phyloP scores from a whole-genome alignment of 2,888 invertebrate species.

The Alsophila aescularia region DNA sequence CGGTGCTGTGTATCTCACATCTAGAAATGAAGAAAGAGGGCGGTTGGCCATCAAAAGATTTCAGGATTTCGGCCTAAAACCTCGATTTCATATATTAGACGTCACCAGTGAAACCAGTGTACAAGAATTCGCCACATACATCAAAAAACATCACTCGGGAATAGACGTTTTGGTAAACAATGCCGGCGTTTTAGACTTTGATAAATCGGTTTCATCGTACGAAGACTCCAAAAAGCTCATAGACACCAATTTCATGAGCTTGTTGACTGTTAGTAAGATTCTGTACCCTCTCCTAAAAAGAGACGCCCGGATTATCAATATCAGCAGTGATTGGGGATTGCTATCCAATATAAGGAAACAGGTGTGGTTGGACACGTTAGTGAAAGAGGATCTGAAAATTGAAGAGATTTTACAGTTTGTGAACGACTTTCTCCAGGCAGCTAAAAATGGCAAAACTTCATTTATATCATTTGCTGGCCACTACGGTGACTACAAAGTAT shows the following conservation, averaged over 20 bases:
- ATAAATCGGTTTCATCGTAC: constrained; percentile 85
- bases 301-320: constrained; percentile 90
- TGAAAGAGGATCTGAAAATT: constrained; percentile 76
- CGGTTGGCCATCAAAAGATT: constrained; percentile 85
- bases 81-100: constrained; percentile 89
- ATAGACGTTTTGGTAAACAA: constrained; percentile 91
- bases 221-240: constrained; percentile 89
- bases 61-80: constrained; percentile 82
- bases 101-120: constrained; percentile 87
- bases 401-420: constrained; percentile 82
- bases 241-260: constrained; percentile 88
- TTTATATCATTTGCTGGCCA: constrained; percentile 75
- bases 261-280: constrained; percentile 86
- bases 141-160: constrained; percentile 86
- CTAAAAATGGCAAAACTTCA: constrained; percentile 73
- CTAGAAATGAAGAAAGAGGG: constrained; percentile 86
- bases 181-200: constrained; percentile 89
- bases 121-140: constrained; percentile 82
- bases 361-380: constrained; percentile 71
- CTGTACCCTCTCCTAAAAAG: constrained; percentile 89
- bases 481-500: constrained; percentile 80
- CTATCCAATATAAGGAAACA: constrained; percentile 77
- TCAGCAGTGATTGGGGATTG: constrained; percentile 86
- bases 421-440: constrained; percentile 83
- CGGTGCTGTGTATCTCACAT: constrained; percentile 89